phyloP scores from a whole-genome alignment of 2,797 vertebrate genomes.

The Micropoecilia bifurca region DNA sequence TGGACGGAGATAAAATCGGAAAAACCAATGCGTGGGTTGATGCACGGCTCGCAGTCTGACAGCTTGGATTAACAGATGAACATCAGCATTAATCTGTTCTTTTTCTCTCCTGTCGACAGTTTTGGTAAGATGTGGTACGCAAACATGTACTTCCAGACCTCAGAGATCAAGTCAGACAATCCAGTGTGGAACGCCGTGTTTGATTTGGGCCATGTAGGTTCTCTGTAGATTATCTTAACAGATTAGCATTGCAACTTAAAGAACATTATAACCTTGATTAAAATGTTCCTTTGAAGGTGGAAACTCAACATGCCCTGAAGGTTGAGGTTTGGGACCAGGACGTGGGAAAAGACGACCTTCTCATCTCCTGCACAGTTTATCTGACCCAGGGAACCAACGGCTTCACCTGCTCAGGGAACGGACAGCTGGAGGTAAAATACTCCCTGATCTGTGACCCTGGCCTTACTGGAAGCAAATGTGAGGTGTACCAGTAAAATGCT shows the following conservation, averaged over 20 bases:
- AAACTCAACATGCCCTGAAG: neutral
- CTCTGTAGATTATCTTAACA: neutral
- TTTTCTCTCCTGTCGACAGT: conserved; percentile 20
- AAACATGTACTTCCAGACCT: no score
- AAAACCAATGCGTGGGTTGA: no score
- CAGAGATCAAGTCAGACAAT: no score
- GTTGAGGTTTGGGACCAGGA: conserved; percentile 43
- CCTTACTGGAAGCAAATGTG: conserved; percentile 47
- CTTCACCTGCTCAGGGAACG: rapidly evolving
- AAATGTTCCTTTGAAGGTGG: conserved; percentile 34
- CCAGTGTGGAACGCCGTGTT: neutral
- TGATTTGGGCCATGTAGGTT: neutral
- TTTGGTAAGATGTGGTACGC: conserved; percentile 2
- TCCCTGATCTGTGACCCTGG: conserved; percentile 37
- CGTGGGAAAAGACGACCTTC: rapidly evolving
- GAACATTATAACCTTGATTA: neutral
- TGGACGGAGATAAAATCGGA: rapidly evolving
- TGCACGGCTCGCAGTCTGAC: no score
- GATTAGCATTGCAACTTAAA: neutral
- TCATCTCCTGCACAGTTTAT: neutral
- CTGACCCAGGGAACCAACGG: neutral
- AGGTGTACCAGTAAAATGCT: conserved; percentile 35
- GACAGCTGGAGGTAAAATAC: conserved; percentile 11
- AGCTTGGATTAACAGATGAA: neutral
- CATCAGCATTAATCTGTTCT: neutral